Percentiles rank a stretch among this genome's conserved stretches.
These are phyloP conservation scores for Lytechinus variegatus DNA, from an alignment of 35 echinoderm and acorn worm genomes.

Conservation along the genomic window DNA sequence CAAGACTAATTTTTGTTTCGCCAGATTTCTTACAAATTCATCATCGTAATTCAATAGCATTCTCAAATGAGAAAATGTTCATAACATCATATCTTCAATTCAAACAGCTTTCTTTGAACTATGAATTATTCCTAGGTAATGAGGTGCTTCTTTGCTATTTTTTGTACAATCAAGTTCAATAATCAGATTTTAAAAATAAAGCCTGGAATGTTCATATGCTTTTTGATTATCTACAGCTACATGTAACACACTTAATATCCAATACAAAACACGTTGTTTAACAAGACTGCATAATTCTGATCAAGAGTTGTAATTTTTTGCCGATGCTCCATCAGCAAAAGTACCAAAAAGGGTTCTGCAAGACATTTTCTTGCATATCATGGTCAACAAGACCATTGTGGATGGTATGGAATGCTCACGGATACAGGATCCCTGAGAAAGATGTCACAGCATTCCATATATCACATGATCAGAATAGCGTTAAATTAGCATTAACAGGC, in stretches of 20 bases:
- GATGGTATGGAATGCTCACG: background rate
- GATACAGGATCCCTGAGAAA: background rate
- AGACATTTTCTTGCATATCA: conserved; percentile 5
- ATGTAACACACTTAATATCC: background rate
- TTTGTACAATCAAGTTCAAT: background rate
- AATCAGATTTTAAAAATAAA: background rate
- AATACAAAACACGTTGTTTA: background rate
- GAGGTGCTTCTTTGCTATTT: conserved; percentile 11
- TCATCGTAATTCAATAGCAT: background rate
- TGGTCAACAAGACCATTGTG: background rate
- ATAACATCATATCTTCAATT: background rate
- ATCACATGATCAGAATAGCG: conserved; percentile 2
- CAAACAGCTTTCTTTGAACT: background rate
- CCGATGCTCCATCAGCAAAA: background rate
- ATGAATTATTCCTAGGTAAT: background rate
- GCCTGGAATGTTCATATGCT: conserved; percentile 9
- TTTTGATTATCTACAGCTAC: conserved; percentile 7
- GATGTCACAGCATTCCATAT: background rate
- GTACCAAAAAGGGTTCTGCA: background rate
- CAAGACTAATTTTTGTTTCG: background rate
- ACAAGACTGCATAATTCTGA: conserved; percentile 3
- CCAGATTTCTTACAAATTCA: background rate
- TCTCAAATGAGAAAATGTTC: background rate
- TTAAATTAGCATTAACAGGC: background rate
- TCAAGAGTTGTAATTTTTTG: background rate